A percentile compares a stretch with the other conserved stretches of the same genome.
Conservation (phyloP, 2,797 vertebrate genomes). For the Graptemys geographica region DNA sequence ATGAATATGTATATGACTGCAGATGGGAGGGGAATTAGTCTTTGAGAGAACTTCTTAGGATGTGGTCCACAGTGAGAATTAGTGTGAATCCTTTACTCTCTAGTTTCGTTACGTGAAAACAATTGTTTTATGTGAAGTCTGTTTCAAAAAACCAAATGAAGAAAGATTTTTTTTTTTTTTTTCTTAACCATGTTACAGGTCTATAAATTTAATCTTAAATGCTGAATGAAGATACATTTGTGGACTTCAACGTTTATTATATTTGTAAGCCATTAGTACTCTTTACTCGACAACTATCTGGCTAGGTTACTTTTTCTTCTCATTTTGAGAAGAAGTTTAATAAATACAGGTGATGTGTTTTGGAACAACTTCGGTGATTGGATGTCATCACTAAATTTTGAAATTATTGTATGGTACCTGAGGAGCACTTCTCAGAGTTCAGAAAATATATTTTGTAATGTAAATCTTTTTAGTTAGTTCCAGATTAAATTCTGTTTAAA, state of each 20-base stretch:
- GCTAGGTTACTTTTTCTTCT: fast-evolving
- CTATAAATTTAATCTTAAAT: not conserved
- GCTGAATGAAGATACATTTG: fast-evolving
- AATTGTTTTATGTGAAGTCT: not conserved
- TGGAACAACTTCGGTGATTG: not conserved
- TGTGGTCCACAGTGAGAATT: not conserved
- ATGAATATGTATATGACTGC: not conserved
- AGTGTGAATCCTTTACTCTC: not conserved
- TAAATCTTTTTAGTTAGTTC: not conserved
- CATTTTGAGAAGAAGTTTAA: fast-evolving
- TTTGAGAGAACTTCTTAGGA: not conserved
- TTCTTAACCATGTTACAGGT: not conserved
- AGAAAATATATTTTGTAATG: not conserved
- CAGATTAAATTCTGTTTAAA: not conserved
- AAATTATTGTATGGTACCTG: fast-evolving
- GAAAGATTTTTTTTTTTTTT: not conserved
- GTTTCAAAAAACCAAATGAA: not conserved
- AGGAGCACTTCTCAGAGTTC: fast-evolving
- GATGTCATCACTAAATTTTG: not conserved
- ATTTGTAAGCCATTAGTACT: fast-evolving
- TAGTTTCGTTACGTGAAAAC: not conserved
- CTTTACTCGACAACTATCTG: not conserved
- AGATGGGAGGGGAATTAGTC: not conserved
- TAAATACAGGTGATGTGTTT: not conserved
- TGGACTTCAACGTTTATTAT: fast-evolving